Base-by-base conservation (phyloP, 2,888 invertebrate genomes). In the Coenonympha arcania region DNA sequence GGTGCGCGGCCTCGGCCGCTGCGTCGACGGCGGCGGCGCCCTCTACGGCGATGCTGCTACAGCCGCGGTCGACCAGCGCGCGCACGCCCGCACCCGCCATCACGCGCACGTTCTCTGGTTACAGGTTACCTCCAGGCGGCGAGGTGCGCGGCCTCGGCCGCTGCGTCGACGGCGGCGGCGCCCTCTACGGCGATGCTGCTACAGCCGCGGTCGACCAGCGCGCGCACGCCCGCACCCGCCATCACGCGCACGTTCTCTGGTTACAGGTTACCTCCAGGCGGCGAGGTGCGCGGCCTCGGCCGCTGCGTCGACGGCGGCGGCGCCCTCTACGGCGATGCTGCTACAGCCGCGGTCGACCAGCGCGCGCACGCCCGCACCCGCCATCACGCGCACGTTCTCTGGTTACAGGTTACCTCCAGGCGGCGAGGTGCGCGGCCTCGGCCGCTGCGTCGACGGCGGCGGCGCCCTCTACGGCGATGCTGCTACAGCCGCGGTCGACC, bases 251-350 rank as follows among this genome's bases (percentile, higher is more conserved):
- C n/a, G n/a, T n/a, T n/a, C n/a, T n/a, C n/a, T n/a, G n/a, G n/a
- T n/a, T n/a, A n/a, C n/a, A n/a, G 4, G 11, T 8, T 78, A 92
- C 65, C 79, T 77, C 88, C 89, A 91, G 2, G 88, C 71, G 0
- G 89, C 88, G 1, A 92, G 80, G 16, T 79, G 71, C 2, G 90
- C 88, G 1, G 90, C 92, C 76, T 92, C 92, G 1, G 91, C 91
- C 2, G 91, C 90, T 57, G 91, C 90, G 71, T 89, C 89, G 4
- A 90, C 84, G 61, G 84, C 84, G 0, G 77, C 83, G 61, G 87
- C 85, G 0, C 87, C 75, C 67, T 92, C 92, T 42, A 92, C 87
- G n/a, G 39, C 73, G 4, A 73, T 52, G 37, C 3, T 13, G 0
- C n/a, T 44, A 52, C 65, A 62, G 44, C 79, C 76, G 5, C 79